These are phyloP conservation scores for Tenthredo livida DNA, from an alignment of 2,888 invertebrate species.

Conservation along the genomic window DNA sequence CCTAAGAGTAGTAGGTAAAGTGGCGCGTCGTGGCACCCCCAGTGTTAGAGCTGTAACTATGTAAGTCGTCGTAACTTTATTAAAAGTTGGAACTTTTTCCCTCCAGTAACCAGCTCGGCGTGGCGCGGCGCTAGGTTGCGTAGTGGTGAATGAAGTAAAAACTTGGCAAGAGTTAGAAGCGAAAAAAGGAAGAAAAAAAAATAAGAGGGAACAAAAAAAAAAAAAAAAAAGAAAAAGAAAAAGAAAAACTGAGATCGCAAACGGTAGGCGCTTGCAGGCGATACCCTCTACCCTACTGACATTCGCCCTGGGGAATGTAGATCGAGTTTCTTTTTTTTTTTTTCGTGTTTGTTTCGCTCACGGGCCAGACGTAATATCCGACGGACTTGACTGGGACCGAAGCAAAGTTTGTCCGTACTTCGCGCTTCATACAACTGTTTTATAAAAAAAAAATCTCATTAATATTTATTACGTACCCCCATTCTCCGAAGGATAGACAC, in stretches of 20 bases:
- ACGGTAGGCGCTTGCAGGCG: slow-evolving; percentile 20
- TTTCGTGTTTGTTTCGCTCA: slow-evolving; percentile 30
- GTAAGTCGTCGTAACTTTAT: slow-evolving; percentile 65
- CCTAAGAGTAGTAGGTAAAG: slow-evolving; percentile 9
- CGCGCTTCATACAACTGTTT: slow-evolving; percentile 22
- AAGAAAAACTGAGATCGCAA: slow-evolving; percentile 55
- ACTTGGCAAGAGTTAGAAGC: slow-evolving; percentile 45
- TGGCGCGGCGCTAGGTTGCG: slow-evolving; percentile 52
- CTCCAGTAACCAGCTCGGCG: slow-evolving; percentile 54
- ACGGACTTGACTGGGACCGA: not conserved
- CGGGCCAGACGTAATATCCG: slow-evolving; percentile 37
- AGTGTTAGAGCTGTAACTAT: slow-evolving; percentile 28
- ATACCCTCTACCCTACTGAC: slow-evolving; percentile 29
- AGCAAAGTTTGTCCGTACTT: slow-evolving; percentile 25
- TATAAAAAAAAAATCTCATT: slow-evolving; percentile 25
- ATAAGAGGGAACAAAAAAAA: slow-evolving; percentile 19
- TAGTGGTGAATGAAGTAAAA: slow-evolving; percentile 53
- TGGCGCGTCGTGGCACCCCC: not conserved
- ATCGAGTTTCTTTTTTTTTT: slow-evolving; percentile 5
- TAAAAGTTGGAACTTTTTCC: slow-evolving; percentile 67
- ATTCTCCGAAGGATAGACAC: not conserved
- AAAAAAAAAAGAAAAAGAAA: not conserved
- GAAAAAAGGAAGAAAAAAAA: slow-evolving; percentile 24
- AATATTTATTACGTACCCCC: slow-evolving; percentile 38
- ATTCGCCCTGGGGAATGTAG: slow-evolving; percentile 32